Conservation (phyloP, 2,797 vertebrate genomes). For the Furcifer pardalis region DNA sequence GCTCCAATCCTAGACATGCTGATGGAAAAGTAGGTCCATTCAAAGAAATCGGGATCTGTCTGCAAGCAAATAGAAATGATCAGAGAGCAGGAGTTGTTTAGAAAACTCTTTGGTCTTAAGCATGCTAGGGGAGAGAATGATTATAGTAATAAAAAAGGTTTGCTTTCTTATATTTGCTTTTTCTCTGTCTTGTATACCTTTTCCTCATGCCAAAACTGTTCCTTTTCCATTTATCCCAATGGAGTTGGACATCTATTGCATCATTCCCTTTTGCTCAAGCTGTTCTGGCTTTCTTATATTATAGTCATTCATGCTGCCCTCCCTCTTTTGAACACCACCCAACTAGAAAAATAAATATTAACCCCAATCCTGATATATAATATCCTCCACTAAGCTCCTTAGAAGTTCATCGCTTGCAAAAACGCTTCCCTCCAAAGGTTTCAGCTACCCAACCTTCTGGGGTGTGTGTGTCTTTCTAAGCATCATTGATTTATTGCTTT, state of each 20-base stretch:
- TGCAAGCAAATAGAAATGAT: background rate
- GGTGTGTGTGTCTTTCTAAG: conserved; percentile 35
- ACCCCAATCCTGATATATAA: conserved; percentile 21
- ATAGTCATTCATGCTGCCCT: background rate
- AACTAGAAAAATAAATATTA: conserved; percentile 17
- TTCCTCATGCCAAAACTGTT: background rate
- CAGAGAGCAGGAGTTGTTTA: background rate
- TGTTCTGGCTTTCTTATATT: background rate
- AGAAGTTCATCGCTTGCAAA: conserved; percentile 36
- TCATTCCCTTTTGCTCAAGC: background rate
- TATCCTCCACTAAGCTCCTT: conserved; percentile 30
- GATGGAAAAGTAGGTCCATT: background rate
- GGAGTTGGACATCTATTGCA: background rate
- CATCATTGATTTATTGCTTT: conserved; percentile 45
- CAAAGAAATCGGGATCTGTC: background rate
- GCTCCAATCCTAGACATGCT: background rate
- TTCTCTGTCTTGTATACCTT: background rate
- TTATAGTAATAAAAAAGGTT: background rate
- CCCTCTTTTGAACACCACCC: background rate
- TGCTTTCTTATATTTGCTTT: too few species aligned
- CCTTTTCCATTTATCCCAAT: background rate
- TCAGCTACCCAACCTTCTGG: conserved; percentile 14
- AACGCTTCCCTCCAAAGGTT: conserved; percentile 35
- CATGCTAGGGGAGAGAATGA: background rate
- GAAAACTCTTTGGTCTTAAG: background rate